These are phyloP conservation scores for Microchrysa polita DNA, from an alignment of 2,888 invertebrate species.

Conservation along the genomic window DNA sequence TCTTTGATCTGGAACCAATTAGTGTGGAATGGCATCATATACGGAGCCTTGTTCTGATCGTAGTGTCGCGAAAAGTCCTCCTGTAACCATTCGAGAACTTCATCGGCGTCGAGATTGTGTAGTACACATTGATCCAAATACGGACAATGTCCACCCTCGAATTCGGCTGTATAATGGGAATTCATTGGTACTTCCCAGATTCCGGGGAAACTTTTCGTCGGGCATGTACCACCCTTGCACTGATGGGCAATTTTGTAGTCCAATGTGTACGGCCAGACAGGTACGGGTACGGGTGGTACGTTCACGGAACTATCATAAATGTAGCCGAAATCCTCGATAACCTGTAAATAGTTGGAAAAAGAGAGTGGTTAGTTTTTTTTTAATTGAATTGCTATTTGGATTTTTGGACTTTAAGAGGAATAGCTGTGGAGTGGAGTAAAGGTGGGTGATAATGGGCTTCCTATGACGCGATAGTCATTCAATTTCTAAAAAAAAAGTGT, in stretches of 20 bases:
- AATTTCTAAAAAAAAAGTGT: too few relatives aligned
- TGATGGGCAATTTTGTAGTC: constrained; percentile 94
- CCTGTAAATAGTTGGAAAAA: constrained; percentile 65
- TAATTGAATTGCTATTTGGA: too few relatives aligned
- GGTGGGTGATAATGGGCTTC: too few relatives aligned
- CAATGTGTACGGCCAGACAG: constrained; percentile 94
- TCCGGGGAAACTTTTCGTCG: constrained; percentile 88
- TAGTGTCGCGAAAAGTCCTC: constrained; percentile 88
- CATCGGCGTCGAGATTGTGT: constrained; percentile 82
- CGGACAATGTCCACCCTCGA: constrained; percentile 91
- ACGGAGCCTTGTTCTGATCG: constrained; percentile 87
- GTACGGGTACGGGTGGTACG: constrained; percentile 80
- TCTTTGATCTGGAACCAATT: constrained; percentile 95
- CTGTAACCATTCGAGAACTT: constrained; percentile 86
- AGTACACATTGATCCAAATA: constrained; percentile 92
- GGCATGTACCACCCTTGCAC: constrained; percentile 92
- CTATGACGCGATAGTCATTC: too few relatives aligned
- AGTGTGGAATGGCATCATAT: constrained; percentile 96
- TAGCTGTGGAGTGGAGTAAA: too few relatives aligned
- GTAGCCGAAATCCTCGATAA: constrained; percentile 90
- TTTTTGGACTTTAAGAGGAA: too few relatives aligned
- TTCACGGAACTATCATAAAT: constrained; percentile 93
- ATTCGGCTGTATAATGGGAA: constrained; percentile 87
- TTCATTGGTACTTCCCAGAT: constrained; percentile 94
- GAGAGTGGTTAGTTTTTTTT: too few relatives aligned